phyloP scores from a whole-genome alignment of 1,140 invertebrate species.

The Anastrepha obliqua region DNA sequence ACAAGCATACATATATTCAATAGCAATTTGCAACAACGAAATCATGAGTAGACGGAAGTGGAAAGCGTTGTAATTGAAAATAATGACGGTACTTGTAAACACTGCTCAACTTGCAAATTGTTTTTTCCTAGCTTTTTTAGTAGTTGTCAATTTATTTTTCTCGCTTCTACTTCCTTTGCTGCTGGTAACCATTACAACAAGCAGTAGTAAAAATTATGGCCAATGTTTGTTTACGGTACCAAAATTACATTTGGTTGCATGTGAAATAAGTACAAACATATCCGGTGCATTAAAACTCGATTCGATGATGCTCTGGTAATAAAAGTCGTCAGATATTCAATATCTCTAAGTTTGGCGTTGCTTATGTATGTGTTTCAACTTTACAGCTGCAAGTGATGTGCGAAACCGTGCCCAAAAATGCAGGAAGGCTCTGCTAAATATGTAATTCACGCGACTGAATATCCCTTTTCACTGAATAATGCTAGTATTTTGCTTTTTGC shows the following conservation, averaged over 20 bases:
- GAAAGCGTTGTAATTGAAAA: slow-evolving; percentile 46
- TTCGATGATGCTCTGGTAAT: no score
- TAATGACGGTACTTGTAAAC: slow-evolving; percentile 53
- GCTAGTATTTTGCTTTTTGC: no score
- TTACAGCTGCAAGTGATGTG: no score
- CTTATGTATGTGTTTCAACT: no score
- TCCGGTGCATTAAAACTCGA: no score
- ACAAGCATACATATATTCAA: not conserved
- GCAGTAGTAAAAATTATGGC: not conserved
- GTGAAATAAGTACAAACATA: no score
- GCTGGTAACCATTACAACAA: not conserved
- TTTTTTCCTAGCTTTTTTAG: not conserved
- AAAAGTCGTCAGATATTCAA: no score
- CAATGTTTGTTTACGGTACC: slow-evolving; percentile 28
- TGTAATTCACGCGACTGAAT: no score
- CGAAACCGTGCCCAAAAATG: no score
- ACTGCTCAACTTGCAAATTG: slow-evolving; percentile 27
- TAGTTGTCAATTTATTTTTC: slow-evolving; percentile 13
- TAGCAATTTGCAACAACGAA: not conserved
- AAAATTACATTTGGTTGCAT: slow-evolving; percentile 40
- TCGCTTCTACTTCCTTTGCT: not conserved
- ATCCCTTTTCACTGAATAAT: no score
- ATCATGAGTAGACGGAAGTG: slow-evolving; percentile 12
- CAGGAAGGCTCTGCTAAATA: no score
- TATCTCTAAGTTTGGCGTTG: no score